These are phyloP conservation scores for Paracanthobrama guichenoti DNA, from an alignment of 2,113 vertebrate species.

Conservation along the genomic window DNA sequence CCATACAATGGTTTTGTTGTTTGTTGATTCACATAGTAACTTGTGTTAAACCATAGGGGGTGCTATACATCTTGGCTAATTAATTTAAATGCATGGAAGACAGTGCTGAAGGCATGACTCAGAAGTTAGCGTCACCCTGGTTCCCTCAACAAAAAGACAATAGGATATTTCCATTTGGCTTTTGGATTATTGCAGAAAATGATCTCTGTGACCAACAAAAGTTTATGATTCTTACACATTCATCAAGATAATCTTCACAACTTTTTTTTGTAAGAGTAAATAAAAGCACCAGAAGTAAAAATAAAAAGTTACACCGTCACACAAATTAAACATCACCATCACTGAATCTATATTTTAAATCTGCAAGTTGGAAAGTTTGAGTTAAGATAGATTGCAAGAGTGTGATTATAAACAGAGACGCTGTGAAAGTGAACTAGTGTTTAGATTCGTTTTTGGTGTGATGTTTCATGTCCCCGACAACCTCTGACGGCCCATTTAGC, in stretches of 20 bases:
- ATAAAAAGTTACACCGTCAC: background rate
- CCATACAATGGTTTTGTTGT: background rate
- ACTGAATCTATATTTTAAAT: background rate
- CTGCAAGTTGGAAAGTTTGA: background rate
- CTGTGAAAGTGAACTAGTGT: background rate
- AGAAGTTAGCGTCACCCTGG: background rate
- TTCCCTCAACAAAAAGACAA: background rate
- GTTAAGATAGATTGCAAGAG: background rate
- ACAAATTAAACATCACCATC: background rate
- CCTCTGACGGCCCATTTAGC: background rate
- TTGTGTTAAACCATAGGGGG: slow-evolving; percentile 1
- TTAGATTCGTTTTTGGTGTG: background rate
- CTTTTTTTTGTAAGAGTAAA: background rate
- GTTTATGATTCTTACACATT: background rate
- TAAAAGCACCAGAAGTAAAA: background rate
- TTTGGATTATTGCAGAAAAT: background rate
- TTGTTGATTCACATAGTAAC: background rate
- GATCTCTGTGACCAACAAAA: background rate
- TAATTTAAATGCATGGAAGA: background rate
- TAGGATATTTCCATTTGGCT: background rate
- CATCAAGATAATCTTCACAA: background rate
- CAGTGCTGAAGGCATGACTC: background rate
- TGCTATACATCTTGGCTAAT: background rate
- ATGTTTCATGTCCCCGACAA: background rate
- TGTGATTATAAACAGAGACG: background rate